Conservation (phyloP, 2,888 invertebrate genomes). For the Himalopsyche kuldschensis region DNA sequence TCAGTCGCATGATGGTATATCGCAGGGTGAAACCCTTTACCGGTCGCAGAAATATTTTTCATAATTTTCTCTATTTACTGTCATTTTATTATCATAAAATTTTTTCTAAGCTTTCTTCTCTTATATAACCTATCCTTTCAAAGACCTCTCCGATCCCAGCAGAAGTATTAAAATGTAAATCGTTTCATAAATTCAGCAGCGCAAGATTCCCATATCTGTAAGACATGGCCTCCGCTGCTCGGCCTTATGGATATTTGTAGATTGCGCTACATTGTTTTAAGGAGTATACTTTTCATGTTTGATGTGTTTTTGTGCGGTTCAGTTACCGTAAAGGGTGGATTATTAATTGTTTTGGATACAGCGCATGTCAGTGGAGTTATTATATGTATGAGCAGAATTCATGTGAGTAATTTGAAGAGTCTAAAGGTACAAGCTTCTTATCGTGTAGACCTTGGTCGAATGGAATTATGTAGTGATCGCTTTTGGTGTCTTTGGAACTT, state of each 20-base stretch:
- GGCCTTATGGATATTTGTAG: background rate
- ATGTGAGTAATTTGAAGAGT: slow-evolving; percentile 19
- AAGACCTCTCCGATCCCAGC: background rate
- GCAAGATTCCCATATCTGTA: background rate
- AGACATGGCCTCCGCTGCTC: background rate
- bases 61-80: background rate
- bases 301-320: background rate
- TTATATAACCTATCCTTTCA: background rate
- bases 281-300: background rate
- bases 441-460: background rate
- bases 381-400: slow-evolving; percentile 8
- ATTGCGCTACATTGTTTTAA: background rate
- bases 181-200: background rate
- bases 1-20: background rate
- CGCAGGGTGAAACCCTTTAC: background rate
- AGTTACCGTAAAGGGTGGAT: background rate
- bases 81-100: background rate
- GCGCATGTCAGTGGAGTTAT: slow-evolving; percentile 17
- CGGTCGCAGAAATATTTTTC: background rate
- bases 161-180: background rate
- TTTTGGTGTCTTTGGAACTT: background rate
- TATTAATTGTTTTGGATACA: slow-evolving; percentile 10
- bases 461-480: background rate
- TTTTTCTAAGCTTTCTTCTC: background rate
- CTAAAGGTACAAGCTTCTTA: background rate